Percentiles rank a stretch among this genome's conserved stretches.
Evolutionary conservation across 2,113 vertebrate species (phyloP).

Genomic region (Muscicapa adusta): DNA sequence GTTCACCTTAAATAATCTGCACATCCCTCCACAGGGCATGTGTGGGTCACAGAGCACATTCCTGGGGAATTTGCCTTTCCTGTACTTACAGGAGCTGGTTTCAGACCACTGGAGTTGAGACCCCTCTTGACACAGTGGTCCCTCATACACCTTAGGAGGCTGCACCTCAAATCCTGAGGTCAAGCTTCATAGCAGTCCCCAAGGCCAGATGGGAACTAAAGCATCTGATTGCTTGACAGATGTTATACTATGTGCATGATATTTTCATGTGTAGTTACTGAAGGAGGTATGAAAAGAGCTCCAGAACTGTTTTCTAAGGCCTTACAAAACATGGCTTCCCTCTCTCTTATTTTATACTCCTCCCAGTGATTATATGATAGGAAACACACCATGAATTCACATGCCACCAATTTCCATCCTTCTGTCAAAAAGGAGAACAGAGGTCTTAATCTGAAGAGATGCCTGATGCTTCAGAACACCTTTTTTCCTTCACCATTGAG

Average conservation of each 20-base stretch:
- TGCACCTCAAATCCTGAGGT: fast-evolving
- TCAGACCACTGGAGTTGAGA: background rate
- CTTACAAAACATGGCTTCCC: background rate
- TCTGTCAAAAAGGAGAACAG: background rate
- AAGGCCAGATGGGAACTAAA: background rate
- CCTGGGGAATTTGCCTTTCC: background rate
- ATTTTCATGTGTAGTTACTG: background rate
- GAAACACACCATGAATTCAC: background rate
- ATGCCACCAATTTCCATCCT: background rate
- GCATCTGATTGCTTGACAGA: background rate
- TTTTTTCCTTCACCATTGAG: background rate
- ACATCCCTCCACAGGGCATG: background rate
- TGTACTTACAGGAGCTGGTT: background rate
- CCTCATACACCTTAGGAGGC: background rate
- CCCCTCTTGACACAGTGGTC: background rate
- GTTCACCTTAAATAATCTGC: background rate
- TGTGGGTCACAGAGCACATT: background rate
- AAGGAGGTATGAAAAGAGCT: background rate
- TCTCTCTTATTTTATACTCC: background rate
- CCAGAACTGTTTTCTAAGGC: background rate
- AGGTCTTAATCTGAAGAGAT: background rate
- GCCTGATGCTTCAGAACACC: background rate
- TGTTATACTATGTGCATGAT: background rate
- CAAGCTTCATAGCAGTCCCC: background rate
- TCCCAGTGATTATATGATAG: background rate